Evolutionary conservation across 92 coral and sea anemone genomes (phyloP).

Genomic region (Scolanthus callimorphus): DNA sequence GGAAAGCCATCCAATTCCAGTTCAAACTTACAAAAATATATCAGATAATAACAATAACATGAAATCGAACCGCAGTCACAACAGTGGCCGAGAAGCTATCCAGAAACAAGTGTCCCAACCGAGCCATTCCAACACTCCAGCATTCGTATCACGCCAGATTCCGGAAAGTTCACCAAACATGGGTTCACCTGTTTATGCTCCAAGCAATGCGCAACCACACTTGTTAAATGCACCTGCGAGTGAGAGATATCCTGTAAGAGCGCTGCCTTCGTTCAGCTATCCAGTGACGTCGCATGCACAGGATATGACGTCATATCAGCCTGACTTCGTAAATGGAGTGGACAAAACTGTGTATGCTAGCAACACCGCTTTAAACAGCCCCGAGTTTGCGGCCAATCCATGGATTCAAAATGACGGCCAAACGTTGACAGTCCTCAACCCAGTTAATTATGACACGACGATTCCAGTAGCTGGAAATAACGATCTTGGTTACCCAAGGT

Average conservation of each 20-base stretch:
- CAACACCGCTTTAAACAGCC: conserved; percentile 19
- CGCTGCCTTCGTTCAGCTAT: too few relatives aligned
- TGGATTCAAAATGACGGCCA: conserved; percentile 64
- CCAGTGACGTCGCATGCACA: conserved; percentile 8
- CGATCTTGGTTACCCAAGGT: conserved; percentile 41
- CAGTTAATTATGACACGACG: conserved; percentile 44
- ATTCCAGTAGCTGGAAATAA: conserved; percentile 16
- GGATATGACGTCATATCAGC: conserved; percentile 42
- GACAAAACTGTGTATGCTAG: conserved; percentile 49
- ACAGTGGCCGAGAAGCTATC: too few relatives aligned
- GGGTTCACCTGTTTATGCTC: conserved; percentile 1
- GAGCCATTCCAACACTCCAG: too few relatives aligned
- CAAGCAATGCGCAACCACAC: too few relatives aligned
- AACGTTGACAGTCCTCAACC: conserved; percentile 59
- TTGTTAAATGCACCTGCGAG: too few relatives aligned
- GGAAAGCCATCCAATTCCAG: too few relatives aligned
- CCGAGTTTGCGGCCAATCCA: conserved; percentile 47
- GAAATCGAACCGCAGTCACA: too few relatives aligned
- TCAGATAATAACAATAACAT: too few relatives aligned
- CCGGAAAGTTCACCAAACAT: too few relatives aligned
- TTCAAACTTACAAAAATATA: too few relatives aligned
- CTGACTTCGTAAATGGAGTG: conserved; percentile 47
- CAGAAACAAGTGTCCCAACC: too few relatives aligned
- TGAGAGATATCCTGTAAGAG: too few relatives aligned
- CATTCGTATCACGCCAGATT: neutral